A percentile compares a stretch with the other conserved stretches of the same genome.
These are phyloP conservation scores for Misgurnus mizolepis DNA, from an alignment of 2,113 vertebrate genomes.

Conservation along the genomic window DNA sequence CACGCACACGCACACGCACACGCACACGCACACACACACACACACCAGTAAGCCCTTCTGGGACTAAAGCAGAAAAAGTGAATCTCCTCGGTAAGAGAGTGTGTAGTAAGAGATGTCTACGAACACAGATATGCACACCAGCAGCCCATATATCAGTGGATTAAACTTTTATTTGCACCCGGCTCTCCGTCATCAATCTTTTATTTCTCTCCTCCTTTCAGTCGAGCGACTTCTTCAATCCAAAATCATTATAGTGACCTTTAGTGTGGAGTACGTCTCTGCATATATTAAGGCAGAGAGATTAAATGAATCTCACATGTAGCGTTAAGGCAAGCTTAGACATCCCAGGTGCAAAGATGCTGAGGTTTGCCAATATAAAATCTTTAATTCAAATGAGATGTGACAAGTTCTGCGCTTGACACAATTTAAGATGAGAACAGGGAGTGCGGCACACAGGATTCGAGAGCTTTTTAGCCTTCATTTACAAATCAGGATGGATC, in stretches of 20 bases:
- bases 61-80: constrained; percentile 27
- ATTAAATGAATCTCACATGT: background rate
- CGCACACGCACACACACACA: constrained; percentile 21
- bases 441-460: background rate
- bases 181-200: constrained; percentile 80
- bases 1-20: constrained; percentile 35
- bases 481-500: too few species aligned
- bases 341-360: constrained; percentile 28
- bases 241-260: constrained; percentile 68
- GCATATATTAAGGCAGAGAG: constrained; percentile 1
- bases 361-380: constrained; percentile 25
- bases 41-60: background rate
- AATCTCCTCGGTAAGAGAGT: constrained; percentile 2
- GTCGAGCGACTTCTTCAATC: constrained; percentile 53
- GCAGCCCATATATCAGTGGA: constrained; percentile 62
- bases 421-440: background rate
- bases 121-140: background rate
- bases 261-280: constrained; percentile 37
- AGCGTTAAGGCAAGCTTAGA: background rate
- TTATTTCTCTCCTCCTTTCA: constrained; percentile 65
- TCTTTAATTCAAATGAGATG: constrained; percentile 2
- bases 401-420: background rate
- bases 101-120: background rate
- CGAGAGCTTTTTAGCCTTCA: too few species aligned
- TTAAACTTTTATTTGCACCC: constrained; percentile 79